Evolutionary conservation across 2,113 vertebrate genomes (phyloP), one percentile per base, ranked within the genome.

Genomic region (Edolisoma coerulescens): DNA sequence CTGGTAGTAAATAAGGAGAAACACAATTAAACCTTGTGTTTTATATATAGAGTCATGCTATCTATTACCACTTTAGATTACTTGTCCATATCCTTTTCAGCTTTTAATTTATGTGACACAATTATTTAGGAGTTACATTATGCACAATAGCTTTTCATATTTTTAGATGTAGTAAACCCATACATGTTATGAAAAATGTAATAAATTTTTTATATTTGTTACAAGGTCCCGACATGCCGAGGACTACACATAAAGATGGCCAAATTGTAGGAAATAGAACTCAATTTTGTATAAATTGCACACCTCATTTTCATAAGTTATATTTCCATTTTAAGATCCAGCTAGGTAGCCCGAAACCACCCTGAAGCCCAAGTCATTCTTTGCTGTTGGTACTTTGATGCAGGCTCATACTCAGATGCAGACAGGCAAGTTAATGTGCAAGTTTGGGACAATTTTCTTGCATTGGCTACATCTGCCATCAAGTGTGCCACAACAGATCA

Each of bases 171-270:
- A 60, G 53, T 80, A 54, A 84, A 77, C 24, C 45, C 8, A 41
- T 47, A 50, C 3, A 11, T 44, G 10, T 24, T 65, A 24, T 69
- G 37, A 65, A 81, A 93, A 89, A n/a, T 4, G 10, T 33, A 59
- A 7, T 32, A 56, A 73, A 15, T 39, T 73, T 28, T 61, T 10
- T 39, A 2, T 83, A 23, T 78, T 65, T 79, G 4, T 63, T 71
- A 7, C n/a, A 75, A 79, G n/a, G 37, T 57, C n/a, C 7, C 2
- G 0, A 21, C 39, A 27, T 39, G 23, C 30, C 3, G 0, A 76
- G 30, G 33, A 35, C 21, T 86, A 47, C 26, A 47, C 11, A n/a
- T 24, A 37, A 56, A 68, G 42, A 59, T 23, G 42, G 7, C 4
- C 6, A 4, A n/a, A 45, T 4, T 64, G 20, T 13, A 59, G 26